A percentile compares a stretch with the other conserved stretches of the same genome.
phyloP scores from a whole-genome alignment of 2,888 invertebrate genomes.

The Scrobipalpa atriplicella region DNA sequence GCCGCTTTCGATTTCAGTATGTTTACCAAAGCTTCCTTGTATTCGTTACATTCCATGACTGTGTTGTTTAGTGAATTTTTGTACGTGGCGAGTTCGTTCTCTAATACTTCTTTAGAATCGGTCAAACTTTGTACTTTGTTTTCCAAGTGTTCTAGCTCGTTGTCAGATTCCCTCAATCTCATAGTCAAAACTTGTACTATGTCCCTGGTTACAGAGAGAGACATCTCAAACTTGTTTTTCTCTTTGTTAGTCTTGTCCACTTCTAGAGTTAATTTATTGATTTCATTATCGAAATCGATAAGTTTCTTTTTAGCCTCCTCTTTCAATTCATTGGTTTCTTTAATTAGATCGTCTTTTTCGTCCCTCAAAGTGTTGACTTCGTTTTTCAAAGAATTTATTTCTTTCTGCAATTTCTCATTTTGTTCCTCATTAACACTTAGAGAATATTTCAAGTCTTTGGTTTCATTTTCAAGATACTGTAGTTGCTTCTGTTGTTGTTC shows the following conservation, averaged over 20 bases:
- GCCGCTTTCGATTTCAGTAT: conserved; percentile 76
- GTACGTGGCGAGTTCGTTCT: conserved; percentile 62
- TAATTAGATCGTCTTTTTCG: conserved; percentile 53
- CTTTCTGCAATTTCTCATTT: conserved; percentile 55
- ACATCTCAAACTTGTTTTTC: conserved; percentile 81
- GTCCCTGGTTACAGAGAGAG: conserved; percentile 82
- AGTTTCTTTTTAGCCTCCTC: conserved; percentile 64
- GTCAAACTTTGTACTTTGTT: conserved; percentile 61
- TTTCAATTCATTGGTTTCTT: conserved; percentile 61
- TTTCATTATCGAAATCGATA: conserved; percentile 71
- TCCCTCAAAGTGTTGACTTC: conserved; percentile 55
- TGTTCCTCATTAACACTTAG: conserved; percentile 59
- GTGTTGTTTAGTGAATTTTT: conserved; percentile 66
- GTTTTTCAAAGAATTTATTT: conserved; percentile 56
- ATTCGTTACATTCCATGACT: conserved; percentile 71
- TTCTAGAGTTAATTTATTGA: conserved; percentile 69
- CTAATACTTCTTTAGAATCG: conserved; percentile 61
- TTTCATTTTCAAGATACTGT: conserved; percentile 61
- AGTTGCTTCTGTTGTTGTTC: conserved; percentile 63
- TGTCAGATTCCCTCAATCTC: conserved; percentile 82
- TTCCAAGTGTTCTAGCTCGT: conserved; percentile 82
- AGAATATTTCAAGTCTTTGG: conserved; percentile 60
- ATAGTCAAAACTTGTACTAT: conserved; percentile 83
- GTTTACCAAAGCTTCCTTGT: conserved; percentile 74
- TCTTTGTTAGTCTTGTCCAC: conserved; percentile 74